Percentiles rank a stretch among this genome's conserved stretches.
Conservation (phyloP, 1,140 invertebrate species). For the Brachionus asplanchnoidis region DNA sequence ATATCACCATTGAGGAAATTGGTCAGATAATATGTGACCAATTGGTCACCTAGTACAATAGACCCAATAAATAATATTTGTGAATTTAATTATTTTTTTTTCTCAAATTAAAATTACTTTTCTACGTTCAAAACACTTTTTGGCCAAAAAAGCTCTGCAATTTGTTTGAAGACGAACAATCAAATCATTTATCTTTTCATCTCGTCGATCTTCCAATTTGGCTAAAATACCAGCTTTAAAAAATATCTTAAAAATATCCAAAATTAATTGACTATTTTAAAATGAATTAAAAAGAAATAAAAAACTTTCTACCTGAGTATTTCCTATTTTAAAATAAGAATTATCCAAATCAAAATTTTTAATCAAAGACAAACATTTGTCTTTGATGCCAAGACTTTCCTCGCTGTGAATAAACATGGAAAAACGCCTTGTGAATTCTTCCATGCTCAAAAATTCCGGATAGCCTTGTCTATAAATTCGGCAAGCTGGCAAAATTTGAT, state of each 20-base stretch:
- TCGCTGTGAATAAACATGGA: not conserved
- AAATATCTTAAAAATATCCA: constrained; percentile 1
- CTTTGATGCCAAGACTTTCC: not conserved
- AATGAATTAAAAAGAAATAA: too few relatives aligned
- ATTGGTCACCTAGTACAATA: too few relatives aligned
- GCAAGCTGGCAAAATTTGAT: constrained; percentile 79
- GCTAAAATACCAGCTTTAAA: constrained; percentile 30
- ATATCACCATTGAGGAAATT: not conserved
- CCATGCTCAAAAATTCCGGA: constrained; percentile 3
- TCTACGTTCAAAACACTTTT: not conserved
- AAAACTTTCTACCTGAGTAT: not conserved
- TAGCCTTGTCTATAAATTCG: constrained; percentile 77
- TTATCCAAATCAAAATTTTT: constrained; percentile 9
- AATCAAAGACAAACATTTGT: not conserved
- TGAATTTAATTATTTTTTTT: too few relatives aligned
- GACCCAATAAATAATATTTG: too few relatives aligned
- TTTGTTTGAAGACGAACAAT: constrained; percentile 14
- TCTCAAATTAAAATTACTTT: not conserved
- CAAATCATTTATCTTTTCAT: constrained; percentile 20
- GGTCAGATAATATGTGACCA: not conserved
- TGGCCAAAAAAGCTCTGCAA: constrained; percentile 26
- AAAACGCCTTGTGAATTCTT: not conserved
- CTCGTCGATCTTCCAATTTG: constrained; percentile 22
- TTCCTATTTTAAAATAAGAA: constrained; percentile 30
- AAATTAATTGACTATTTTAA: too few relatives aligned